These are phyloP conservation scores for Hybos culiciformis DNA, from an alignment of 2,888 invertebrate species.

Conservation along the genomic window DNA sequence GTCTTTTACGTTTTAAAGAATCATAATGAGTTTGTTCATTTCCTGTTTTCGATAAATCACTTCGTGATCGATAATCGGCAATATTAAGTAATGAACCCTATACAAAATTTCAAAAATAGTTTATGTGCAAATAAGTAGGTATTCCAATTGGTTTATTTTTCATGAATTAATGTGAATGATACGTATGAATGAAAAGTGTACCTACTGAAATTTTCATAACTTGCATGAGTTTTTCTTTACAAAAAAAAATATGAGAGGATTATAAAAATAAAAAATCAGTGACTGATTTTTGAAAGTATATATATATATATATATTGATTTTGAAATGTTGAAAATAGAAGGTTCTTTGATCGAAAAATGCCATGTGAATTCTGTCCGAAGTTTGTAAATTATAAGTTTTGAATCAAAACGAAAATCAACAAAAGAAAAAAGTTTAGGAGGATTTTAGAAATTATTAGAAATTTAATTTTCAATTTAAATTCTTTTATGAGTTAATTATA, in stretches of 20 bases:
- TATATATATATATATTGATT: too few relatives aligned
- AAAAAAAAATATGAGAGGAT: background rate
- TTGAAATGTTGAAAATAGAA: too few relatives aligned
- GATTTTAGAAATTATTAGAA: too few relatives aligned
- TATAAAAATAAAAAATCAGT: too few relatives aligned
- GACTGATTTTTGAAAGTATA: too few relatives aligned
- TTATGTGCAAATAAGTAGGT: background rate
- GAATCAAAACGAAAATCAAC: conserved; percentile 6
- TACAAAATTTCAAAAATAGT: background rate
- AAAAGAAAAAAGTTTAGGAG: conserved; percentile 4
- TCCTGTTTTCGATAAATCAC: conserved; percentile 37
- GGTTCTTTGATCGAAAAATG: too few relatives aligned
- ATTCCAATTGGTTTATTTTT: background rate
- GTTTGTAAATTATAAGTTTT: background rate
- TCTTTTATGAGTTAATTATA: too few relatives aligned
- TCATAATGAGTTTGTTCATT: conserved; percentile 31
- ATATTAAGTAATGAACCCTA: conserved; percentile 42
- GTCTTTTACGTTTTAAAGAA: conserved; percentile 29
- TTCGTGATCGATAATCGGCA: conserved; percentile 39
- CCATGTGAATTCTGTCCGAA: too few relatives aligned
- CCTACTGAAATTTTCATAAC: background rate
- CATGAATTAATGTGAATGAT: too few relatives aligned
- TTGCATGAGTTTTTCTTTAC: background rate
- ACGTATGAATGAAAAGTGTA: too few relatives aligned
- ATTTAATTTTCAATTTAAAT: too few relatives aligned